These are phyloP conservation scores for Cephus runcator DNA, from an alignment of 2,888 invertebrate genomes.

Conservation along the genomic window DNA sequence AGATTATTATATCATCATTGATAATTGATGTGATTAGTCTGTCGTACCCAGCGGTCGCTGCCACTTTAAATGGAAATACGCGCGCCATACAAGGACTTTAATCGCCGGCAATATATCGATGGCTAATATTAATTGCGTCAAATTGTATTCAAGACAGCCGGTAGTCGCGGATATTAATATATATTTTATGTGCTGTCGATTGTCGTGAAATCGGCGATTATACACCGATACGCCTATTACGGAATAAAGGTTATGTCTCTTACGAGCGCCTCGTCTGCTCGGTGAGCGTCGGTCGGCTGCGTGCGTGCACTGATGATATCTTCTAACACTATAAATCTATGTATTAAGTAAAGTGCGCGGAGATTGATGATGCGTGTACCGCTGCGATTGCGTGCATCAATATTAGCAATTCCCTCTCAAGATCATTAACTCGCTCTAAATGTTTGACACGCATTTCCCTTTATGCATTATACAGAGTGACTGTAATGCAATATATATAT, in stretches of 20 bases:
- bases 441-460: not conserved
- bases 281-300: not conserved
- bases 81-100: not conserved
- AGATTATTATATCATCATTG: constrained; percentile 1
- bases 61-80: constrained; percentile 3
- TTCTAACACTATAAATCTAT: not conserved
- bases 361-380: not conserved
- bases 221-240: not conserved
- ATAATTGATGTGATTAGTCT: not conserved
- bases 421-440: not conserved
- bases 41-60: not conserved
- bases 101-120: not conserved
- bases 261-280: not conserved
- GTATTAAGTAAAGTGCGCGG: not conserved
- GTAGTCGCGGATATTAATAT: not conserved
- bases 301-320: not conserved
- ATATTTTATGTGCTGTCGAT: not conserved
- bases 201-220: not conserved
- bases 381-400: not conserved
- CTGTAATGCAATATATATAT: no score
- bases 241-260: not conserved
- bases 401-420: not conserved
- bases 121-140: not conserved
- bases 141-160: not conserved
- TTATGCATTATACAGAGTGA: not conserved